Percentiles rank a stretch among this genome's conserved stretches.
These are phyloP conservation scores for Temnothorax curvispinosus DNA, from an alignment of 1,140 invertebrate species.

Conservation along the genomic window DNA sequence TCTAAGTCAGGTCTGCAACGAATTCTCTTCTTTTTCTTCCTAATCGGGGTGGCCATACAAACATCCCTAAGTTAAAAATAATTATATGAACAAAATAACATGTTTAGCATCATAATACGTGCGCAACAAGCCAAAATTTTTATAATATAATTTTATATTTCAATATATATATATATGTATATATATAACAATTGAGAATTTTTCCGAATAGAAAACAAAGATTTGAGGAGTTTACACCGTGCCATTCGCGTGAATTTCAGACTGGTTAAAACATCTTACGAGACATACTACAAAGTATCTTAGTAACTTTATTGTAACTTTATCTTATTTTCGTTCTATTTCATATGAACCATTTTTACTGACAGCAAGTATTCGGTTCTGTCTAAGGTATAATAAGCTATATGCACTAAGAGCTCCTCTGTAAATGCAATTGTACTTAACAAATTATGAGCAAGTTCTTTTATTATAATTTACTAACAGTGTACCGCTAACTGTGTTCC, in stretches of 20 bases:
- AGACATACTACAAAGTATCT: conserved; percentile 48
- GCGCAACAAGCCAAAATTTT: conserved; percentile 19
- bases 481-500: conserved; percentile 64
- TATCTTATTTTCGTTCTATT: conserved; percentile 48
- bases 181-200: conserved; percentile 14
- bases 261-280: conserved; percentile 34
- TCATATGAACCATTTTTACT: conserved; percentile 39
- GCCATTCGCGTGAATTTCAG: conserved; percentile 13
- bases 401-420: conserved; percentile 50
- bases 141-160: conserved; percentile 45
- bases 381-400: conserved; percentile 57
- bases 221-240: conserved; percentile 22
- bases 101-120: conserved; percentile 13
- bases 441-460: conserved; percentile 72
- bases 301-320: conserved; percentile 53
- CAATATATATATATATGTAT: background rate
- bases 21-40: conserved; percentile 36
- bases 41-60: conserved; percentile 40
- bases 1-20: conserved; percentile 24
- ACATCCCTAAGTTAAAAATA: conserved; percentile 38
- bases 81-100: conserved; percentile 26
- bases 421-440: conserved; percentile 74
- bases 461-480: conserved; percentile 64
- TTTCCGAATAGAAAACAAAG: conserved; percentile 5
- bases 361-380: conserved; percentile 38